phyloP scores from a whole-genome alignment of 2,888 invertebrate genomes.

The Cerastis leucographa region DNA sequence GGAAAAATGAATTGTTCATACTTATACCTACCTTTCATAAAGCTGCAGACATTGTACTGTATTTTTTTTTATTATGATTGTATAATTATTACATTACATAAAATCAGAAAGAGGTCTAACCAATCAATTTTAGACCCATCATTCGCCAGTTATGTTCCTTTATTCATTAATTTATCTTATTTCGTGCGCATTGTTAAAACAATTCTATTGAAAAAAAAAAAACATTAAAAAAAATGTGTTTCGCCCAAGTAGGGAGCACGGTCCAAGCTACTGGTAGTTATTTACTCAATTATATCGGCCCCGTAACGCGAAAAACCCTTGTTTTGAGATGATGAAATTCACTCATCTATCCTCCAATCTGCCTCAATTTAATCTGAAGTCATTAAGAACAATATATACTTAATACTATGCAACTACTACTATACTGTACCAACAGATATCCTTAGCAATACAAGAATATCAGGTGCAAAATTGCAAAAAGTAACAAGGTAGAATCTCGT shows the following conservation, averaged over 20 bases:
- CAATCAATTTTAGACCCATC: too few relatives aligned
- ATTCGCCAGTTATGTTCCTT: too few relatives aligned
- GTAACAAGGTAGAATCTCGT: slow-evolving; percentile 19
- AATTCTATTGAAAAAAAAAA: too few relatives aligned
- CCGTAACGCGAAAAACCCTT: neutral
- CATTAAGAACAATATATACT: neutral
- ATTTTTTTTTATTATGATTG: too few relatives aligned
- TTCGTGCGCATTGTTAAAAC: too few relatives aligned
- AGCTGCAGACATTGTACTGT: slow-evolving; percentile 16
- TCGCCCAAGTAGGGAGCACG: too few relatives aligned
- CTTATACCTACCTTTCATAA: slow-evolving; percentile 22
- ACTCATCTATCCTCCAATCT: neutral
- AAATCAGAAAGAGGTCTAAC: too few relatives aligned
- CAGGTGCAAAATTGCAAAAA: slow-evolving; percentile 20
- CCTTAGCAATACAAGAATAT: slow-evolving; percentile 13
- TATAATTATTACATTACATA: too few relatives aligned
- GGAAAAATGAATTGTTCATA: slow-evolving; percentile 67
- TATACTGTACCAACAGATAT: neutral
- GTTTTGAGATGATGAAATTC: neutral
- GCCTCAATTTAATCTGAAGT: neutral
- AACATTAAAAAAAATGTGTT: too few relatives aligned
- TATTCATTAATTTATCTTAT: too few relatives aligned
- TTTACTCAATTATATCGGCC: neutral
- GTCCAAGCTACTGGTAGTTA: too few relatives aligned
- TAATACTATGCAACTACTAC: neutral